These are phyloP conservation scores for Palaemon carinicauda DNA, from an alignment of 1,140 invertebrate species.

Conservation along the genomic window DNA sequence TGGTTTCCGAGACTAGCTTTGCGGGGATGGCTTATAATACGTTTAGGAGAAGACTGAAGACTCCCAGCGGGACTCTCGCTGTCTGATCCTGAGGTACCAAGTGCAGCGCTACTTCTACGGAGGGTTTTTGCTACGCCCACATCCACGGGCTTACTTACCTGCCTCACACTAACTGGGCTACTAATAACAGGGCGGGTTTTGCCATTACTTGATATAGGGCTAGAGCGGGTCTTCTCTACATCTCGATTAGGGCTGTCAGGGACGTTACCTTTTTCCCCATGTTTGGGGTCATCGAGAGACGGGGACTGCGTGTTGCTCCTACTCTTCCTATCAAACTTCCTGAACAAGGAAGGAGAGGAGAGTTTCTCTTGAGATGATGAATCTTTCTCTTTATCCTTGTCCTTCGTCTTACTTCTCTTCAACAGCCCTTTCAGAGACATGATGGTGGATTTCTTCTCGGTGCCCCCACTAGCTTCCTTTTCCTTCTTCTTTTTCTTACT, in stretches of 20 bases:
- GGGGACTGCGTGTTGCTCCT: constrained; percentile 46
- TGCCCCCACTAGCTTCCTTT: neutral
- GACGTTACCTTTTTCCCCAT: neutral
- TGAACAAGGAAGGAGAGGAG: constrained; percentile 55
- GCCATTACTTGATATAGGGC: constrained; percentile 30
- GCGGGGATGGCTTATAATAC: neutral
- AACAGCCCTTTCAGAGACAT: constrained; percentile 54
- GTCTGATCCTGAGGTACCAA: constrained; percentile 33
- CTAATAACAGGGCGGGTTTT: constrained; percentile 47
- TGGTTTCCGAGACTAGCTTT: constrained; percentile 2
- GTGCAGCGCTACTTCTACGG: constrained; percentile 17
- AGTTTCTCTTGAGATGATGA: constrained; percentile 39
- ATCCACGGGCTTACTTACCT: constrained; percentile 8
- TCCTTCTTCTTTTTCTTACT: constrained; percentile 49
- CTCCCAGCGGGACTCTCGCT: constrained; percentile 50
- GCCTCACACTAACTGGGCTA: constrained; percentile 14
- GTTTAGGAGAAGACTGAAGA: constrained; percentile 42
- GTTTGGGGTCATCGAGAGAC: neutral
- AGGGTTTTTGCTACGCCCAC: constrained; percentile 15
- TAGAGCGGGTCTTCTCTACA: constrained; percentile 2
- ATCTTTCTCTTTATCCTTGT: constrained; percentile 42
- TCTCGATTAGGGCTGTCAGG: neutral
- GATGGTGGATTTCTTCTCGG: constrained; percentile 56
- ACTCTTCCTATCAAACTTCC: constrained; percentile 53
- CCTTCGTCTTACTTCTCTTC: constrained; percentile 50